Evolutionary conservation across 1,140 invertebrate species (phyloP), one percentile per base, ranked within the genome.

Genomic region (Cotesia chilonis): DNA sequence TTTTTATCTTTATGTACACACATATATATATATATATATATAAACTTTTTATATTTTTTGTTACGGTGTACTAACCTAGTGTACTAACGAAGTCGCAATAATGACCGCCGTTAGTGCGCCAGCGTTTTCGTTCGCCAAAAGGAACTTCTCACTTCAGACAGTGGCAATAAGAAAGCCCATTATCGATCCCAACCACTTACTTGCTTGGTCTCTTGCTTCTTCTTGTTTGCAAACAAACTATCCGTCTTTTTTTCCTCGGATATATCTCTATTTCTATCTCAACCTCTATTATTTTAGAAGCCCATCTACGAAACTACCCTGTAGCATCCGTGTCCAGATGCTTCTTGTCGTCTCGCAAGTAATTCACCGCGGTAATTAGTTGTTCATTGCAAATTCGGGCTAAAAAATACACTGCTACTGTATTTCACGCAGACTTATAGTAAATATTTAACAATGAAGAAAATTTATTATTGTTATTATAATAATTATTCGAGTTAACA

Each of bases 101-200:
- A 66, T 66, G 64, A 66, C 64, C 41, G 10, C 41, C 64, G 38
- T 66, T 66, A 47, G 64, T 52, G 14, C 20, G 4, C 14, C 14
- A 20, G 64, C 20, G 47, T 66, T 66, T 66, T 66, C 37, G 64
- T 38, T 64, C 36, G 38, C 61, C 36, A 64, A 66, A 52, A 66
- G 37, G 12, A 66, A 66, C 36, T 66, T 66, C 64, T 51, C 38
- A 52, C 64, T 66, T 66, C 10, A 66, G 36, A 52, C 57, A 59
- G 14, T 66, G 17, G 36, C 38, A 41, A 28, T 47, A 66, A 52
- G 38, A 88, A 70, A 70, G 20, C 7, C 38, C 52, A 28, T 67
- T 68, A 57, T 68, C 38, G 17, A 68, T 28, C 66, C 47, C 41
- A 9, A 52, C n/a, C 64, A 20, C 12, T n/a, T 9, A 7, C 41